These are phyloP conservation scores for Trinorchestia longiramus DNA, from an alignment of 1,140 invertebrate species.

Conservation along the genomic window DNA sequence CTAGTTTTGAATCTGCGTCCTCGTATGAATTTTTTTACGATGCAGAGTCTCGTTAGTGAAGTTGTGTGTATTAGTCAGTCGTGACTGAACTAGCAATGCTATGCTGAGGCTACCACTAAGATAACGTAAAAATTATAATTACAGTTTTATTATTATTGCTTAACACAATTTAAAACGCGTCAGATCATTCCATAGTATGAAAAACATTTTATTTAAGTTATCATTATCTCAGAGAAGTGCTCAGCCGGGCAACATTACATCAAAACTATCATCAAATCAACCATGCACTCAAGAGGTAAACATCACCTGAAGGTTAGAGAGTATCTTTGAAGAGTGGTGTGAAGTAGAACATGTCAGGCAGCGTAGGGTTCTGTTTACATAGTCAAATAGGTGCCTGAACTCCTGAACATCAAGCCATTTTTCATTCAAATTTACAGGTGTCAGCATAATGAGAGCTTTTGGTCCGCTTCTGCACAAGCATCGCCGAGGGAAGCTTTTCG, in stretches of 20 bases:
- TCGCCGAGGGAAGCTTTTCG: not conserved
- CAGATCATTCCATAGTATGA: not conserved
- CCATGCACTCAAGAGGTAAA: not conserved
- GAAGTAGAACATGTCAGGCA: not conserved
- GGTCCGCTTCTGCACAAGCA: not conserved
- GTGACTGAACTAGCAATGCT: too few species aligned
- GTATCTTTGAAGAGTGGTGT: not conserved
- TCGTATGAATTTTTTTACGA: too few species aligned
- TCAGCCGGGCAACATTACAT: not conserved
- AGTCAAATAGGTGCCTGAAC: not conserved
- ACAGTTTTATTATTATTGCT: not conserved
- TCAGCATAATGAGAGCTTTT: not conserved
- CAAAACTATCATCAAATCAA: not conserved
- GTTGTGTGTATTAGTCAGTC: too few species aligned
- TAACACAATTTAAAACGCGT: not conserved
- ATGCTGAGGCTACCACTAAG: too few species aligned
- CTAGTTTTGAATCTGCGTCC: too few species aligned
- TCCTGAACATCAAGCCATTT: not conserved
- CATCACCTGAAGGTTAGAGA: not conserved
- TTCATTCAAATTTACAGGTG: not conserved
- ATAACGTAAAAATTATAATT: not conserved
- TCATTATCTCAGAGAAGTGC: not conserved
- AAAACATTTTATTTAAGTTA: too few species aligned
- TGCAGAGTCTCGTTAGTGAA: too few species aligned
- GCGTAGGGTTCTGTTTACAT: not conserved